These are phyloP conservation scores for Isurus oxyrinchus DNA, from an alignment of 2,113 vertebrate genomes.

Conservation along the genomic window DNA sequence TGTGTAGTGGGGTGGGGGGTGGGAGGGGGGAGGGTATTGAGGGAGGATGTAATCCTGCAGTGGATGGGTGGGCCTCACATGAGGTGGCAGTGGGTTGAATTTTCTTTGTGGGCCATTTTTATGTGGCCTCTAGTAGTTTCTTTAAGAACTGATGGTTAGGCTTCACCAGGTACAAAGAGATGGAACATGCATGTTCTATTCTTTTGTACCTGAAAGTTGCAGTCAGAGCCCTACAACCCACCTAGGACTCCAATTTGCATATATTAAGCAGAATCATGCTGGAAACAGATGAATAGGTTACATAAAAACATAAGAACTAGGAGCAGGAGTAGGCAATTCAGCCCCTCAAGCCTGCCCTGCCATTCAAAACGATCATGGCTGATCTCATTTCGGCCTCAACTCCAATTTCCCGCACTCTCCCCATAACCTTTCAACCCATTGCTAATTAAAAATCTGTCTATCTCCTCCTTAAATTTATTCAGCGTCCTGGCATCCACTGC, in stretches of 20 bases:
- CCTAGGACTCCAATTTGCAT: neutral
- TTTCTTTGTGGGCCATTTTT: neutral
- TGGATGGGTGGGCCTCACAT: neutral
- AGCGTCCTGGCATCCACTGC: too few species aligned
- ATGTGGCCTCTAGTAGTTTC: neutral
- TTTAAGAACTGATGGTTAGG: neutral
- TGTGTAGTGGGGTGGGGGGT: neutral
- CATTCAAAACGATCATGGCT: too few species aligned
- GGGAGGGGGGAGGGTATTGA: too few species aligned
- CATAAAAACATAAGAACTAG: neutral
- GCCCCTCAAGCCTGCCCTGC: too few species aligned
- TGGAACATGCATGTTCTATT: neutral
- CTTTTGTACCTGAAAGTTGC: neutral
- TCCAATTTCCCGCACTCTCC: too few species aligned
- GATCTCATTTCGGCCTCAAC: too few species aligned
- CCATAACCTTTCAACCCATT: too few species aligned
- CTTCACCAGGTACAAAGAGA: neutral
- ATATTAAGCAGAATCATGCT: neutral
- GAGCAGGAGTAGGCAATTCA: too few species aligned
- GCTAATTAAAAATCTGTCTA: too few species aligned
- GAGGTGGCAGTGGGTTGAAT: neutral
- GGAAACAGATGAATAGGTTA: neutral
- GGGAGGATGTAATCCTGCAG: neutral
- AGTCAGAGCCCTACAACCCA: neutral
- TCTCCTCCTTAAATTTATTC: too few species aligned